Conservation (phyloP, 2,113 vertebrate species). For the Nerophis ophidion region DNA sequence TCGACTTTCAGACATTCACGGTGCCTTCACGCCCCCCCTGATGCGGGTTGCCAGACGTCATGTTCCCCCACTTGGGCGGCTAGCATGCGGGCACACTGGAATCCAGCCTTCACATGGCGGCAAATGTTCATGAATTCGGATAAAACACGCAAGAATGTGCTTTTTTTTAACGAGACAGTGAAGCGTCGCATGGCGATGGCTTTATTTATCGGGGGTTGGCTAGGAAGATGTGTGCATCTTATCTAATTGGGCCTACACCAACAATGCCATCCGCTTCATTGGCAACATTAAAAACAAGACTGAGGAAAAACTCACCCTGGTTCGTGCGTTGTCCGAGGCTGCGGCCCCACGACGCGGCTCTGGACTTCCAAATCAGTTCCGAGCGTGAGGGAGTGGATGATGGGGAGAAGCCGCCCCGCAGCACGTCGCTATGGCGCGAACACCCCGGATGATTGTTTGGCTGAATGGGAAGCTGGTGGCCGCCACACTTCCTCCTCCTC, state of each 20-base stretch:
- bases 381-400: not conserved
- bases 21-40: constrained; percentile 16
- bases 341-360: constrained; percentile 17
- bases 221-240: not conserved
- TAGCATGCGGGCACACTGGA: constrained; percentile 4
- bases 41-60: not conserved
- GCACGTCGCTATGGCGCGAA: constrained; percentile 9
- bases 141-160: not conserved
- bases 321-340: constrained; percentile 28
- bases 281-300: constrained; percentile 15
- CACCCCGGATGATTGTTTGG: constrained; percentile 26
- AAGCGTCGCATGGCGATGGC: constrained; percentile 6
- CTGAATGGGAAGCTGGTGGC: constrained; percentile 31
- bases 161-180: not conserved
- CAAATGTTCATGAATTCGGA: not conserved
- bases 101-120: constrained; percentile 13
- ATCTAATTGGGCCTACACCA: not conserved
- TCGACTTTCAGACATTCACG: constrained; percentile 62
- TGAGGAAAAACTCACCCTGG: constrained; percentile 20
- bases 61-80: not conserved
- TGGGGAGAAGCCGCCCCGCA: constrained; percentile 2
- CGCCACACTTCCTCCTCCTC: constrained; percentile 36
- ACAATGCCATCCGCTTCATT: not conserved
- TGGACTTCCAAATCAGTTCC: constrained; percentile 15
- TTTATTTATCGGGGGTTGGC: not conserved